Conservation (phyloP, 2,888 invertebrate species). For the Zelleria hepariella region DNA sequence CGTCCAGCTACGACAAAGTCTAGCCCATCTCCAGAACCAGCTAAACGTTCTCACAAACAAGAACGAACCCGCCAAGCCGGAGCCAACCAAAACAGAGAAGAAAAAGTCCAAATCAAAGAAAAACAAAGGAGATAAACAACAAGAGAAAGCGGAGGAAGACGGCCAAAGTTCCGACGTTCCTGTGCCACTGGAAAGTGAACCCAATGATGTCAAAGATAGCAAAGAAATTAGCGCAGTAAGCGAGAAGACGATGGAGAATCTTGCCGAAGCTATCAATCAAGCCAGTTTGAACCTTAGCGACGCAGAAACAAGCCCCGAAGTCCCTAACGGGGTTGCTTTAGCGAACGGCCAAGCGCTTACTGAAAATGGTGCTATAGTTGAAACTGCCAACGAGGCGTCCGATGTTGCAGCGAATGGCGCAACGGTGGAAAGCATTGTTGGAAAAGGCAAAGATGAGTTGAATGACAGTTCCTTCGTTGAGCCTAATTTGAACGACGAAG, state of each 20-base stretch:
- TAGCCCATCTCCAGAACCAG: conserved; percentile 73
- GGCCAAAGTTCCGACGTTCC: not conserved
- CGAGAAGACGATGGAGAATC: conserved; percentile 40
- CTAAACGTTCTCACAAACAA: conserved; percentile 55
- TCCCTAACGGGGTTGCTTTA: not conserved
- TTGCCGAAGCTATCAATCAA: conserved; percentile 48
- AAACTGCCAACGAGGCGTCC: conserved; percentile 2
- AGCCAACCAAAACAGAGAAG: conserved; percentile 44
- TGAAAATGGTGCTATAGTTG: conserved; percentile 5
- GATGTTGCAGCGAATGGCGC: not conserved
- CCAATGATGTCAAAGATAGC: conserved; percentile 10
- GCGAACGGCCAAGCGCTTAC: conserved; percentile 13
- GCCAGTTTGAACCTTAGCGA: conserved; percentile 45
- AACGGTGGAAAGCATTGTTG: not conserved
- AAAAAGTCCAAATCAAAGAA: conserved; percentile 58
- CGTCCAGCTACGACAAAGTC: conserved; percentile 70
- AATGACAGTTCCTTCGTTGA: conserved; percentile 1
- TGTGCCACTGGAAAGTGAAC: conserved; percentile 19
- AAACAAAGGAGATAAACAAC: conserved; percentile 29
- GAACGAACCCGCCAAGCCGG: conserved; percentile 16
- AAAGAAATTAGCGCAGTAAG: conserved; percentile 14
- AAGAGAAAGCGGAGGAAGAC: conserved; percentile 23
- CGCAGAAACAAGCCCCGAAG: conserved; percentile 24
- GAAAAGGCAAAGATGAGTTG: not conserved
- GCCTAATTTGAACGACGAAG: conserved; percentile 2